Conservation (phyloP, 2,113 vertebrate genomes). For the Coptodon rendalli region DNA sequence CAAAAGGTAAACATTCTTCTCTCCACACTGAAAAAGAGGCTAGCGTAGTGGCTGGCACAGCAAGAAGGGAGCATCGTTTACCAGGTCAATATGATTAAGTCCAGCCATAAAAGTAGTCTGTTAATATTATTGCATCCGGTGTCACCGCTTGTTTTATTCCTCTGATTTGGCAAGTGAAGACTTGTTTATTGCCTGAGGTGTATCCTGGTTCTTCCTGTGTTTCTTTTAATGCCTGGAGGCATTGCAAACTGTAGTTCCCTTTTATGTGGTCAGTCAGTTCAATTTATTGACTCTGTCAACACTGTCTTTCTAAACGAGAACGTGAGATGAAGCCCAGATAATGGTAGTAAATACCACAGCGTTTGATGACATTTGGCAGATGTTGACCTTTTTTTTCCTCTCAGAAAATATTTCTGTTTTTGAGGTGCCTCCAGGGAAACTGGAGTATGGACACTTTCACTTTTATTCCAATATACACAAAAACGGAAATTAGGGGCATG, state of each 20-base stretch:
- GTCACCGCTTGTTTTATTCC: background rate
- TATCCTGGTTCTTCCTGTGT: slow-evolving; percentile 16
- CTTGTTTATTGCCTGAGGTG: slow-evolving; percentile 20
- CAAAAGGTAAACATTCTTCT: slow-evolving; percentile 32
- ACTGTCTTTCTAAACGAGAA: slow-evolving; percentile 42
- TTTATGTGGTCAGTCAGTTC: slow-evolving; percentile 35
- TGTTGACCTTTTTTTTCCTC: background rate
- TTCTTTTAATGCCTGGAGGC: background rate
- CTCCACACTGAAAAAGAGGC: background rate
- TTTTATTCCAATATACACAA: slow-evolving; percentile 14
- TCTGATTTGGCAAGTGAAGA: background rate
- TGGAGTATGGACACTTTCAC: background rate
- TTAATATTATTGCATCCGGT: slow-evolving; percentile 12
- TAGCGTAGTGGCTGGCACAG: background rate
- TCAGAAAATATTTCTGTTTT: background rate
- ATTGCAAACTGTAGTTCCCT: slow-evolving; percentile 6
- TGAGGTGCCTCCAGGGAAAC: background rate
- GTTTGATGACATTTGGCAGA: slow-evolving; percentile 11
- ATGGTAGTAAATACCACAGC: slow-evolving; percentile 39
- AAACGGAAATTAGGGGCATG: slow-evolving; percentile 17
- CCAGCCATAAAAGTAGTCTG: slow-evolving; percentile 3
- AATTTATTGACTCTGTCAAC: slow-evolving; percentile 42
- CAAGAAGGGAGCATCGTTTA: background rate
- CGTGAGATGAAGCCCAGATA: slow-evolving; percentile 44
- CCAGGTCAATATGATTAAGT: background rate